phyloP scores from a whole-genome alignment of 2,888 invertebrate species.

The Aquatica leii region DNA sequence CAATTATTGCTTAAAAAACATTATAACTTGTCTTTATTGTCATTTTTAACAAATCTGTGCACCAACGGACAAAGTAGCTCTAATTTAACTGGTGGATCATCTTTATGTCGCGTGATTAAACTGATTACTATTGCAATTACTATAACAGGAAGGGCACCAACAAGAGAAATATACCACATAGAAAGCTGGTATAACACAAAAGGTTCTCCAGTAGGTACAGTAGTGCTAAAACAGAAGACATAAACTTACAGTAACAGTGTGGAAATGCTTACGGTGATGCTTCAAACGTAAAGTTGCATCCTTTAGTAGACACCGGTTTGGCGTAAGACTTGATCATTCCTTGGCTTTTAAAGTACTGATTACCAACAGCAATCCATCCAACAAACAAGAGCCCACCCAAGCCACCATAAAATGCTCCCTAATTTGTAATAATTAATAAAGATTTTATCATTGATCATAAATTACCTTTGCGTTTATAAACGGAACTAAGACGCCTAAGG shows the following conservation, averaged over 20 bases:
- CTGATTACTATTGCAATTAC: constrained; percentile 23
- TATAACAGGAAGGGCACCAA: constrained; percentile 16
- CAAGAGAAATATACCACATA: constrained; percentile 16
- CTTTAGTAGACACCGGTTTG: not conserved
- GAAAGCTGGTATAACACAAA: constrained; percentile 19
- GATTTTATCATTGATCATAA: too few species aligned
- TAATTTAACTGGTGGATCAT: constrained; percentile 64
- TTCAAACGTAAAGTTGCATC: not conserved
- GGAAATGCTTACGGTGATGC: not conserved
- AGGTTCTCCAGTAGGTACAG: constrained; percentile 5
- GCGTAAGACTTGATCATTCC: not conserved
- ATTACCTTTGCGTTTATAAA: constrained; percentile 68
- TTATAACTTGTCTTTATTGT: too few species aligned
- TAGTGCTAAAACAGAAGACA: too few species aligned
- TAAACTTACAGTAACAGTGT: too few species aligned
- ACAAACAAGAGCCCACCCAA: not conserved
- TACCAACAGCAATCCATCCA: not conserved
- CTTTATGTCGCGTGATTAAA: constrained; percentile 49
- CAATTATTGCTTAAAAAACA: too few species aligned
- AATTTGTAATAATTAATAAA: too few species aligned
- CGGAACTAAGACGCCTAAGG: constrained; percentile 73
- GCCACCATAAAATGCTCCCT: not conserved
- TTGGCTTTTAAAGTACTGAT: not conserved
- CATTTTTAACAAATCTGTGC: constrained; percentile 20
- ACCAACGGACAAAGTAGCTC: constrained; percentile 66